Conservation (phyloP, 2,888 invertebrate genomes). For the Dichetophora obliterata region DNA sequence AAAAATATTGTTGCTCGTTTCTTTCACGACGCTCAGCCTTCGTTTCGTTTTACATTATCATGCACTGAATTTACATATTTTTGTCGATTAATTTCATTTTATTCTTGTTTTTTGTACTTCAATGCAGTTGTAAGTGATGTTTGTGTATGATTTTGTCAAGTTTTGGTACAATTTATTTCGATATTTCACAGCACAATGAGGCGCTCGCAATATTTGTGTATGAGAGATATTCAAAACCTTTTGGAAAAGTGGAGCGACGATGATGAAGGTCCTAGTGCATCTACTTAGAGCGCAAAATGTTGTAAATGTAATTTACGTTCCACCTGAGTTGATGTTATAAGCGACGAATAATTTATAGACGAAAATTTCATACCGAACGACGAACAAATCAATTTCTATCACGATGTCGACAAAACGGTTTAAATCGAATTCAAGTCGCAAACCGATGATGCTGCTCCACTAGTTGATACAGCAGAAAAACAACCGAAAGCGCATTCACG, state of each 20-base stretch:
- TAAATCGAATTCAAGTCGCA: constrained; percentile 9
- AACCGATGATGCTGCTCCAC: neutral
- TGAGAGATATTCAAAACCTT: neutral
- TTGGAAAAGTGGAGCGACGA: neutral
- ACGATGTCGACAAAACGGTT: constrained; percentile 2
- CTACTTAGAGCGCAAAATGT: no score
- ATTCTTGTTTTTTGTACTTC: no score
- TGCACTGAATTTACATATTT: no score
- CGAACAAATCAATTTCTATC: constrained; percentile 17
- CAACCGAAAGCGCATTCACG: neutral
- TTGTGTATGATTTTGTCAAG: no score
- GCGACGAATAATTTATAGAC: constrained; percentile 17
- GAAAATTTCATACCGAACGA: constrained; percentile 11
- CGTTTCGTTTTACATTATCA: no score
- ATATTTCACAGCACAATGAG: no score
- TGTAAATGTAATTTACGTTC: neutral
- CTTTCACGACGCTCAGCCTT: no score
- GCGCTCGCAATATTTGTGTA: neutral
- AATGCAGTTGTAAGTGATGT: no score
- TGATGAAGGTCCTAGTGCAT: neutral
- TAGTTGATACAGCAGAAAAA: neutral
- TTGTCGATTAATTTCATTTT: no score
- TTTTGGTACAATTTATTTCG: no score
- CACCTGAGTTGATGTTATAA: neutral
- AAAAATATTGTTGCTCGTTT: no score